Base-by-base conservation (phyloP, 2,113 vertebrate species). In the Apus apus region DNA sequence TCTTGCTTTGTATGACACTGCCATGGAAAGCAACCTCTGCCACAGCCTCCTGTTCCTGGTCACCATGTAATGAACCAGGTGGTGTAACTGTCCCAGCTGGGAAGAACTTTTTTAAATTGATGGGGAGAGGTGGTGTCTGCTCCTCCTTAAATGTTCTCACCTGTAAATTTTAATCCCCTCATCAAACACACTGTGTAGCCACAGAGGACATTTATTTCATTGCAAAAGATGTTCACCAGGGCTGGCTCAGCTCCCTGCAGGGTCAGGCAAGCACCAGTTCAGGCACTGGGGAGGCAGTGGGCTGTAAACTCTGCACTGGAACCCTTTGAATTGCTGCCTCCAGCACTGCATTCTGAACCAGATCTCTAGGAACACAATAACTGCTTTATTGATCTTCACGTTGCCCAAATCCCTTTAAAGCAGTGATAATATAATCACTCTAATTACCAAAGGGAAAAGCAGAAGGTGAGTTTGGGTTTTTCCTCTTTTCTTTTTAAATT, bases 321-420 rank as follows among this genome's bases (percentile, higher is more conserved):
- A 12, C 48, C 54, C 18, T n/a, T 80, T 50, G 32, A 22, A 5
- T 26, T 19, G 79, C 82, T 74, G 77, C 61, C 76, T 30, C 45
- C 60, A 65, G 64, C 9, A 0, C 1, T 22, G n/a, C 9, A 0
- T 21, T 61, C 10, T 7, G 50, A 40, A 73, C 26, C 60, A 30
- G 56, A 62, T 40, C 90, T 89, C 85, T 21, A 66, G 68, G 50
- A 83, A 29, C 13, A 5, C 2, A 5, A 18, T 15, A 71, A 3
- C n/a, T 43, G 50, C 4, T 77, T 73, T 66, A 18, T n/a, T 77
- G 76, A 51, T 67, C 57, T 11, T 79, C 29, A 65, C 10, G 20
- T 78, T 85, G 48, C 34, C 74, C 57, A 82, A 32, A 81, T 81
- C 53, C 70, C 87, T 87, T 80, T 75, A 60, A 82, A 87, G 30